Conservation (phyloP, 2,113 vertebrate genomes). For the Capreolus pygargus region DNA sequence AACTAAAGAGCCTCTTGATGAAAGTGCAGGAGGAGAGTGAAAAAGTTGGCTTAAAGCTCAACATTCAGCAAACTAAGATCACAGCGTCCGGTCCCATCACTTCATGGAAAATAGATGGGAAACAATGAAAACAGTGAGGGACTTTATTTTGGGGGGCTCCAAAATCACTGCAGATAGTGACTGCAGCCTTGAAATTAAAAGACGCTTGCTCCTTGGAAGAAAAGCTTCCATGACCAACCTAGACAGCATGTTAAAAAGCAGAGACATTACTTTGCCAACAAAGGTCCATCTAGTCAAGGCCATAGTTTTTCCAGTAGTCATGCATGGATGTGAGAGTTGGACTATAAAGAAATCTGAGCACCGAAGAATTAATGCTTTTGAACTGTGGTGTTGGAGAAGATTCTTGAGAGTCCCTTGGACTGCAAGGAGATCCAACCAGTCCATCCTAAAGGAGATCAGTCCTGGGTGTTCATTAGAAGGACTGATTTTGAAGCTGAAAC, state of each 20-base stretch:
- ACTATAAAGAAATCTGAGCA: not conserved
- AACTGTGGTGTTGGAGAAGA: not conserved
- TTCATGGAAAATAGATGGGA: not conserved
- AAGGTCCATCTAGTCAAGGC: not conserved
- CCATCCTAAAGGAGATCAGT: not conserved
- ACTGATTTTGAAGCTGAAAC: not conserved
- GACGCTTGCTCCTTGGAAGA: not conserved
- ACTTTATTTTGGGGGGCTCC: not conserved
- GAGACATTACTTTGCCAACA: not conserved
- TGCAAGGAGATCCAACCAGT: not conserved
- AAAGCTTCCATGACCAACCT: not conserved
- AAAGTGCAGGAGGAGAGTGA: not conserved
- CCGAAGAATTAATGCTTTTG: not conserved
- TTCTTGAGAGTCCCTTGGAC: not conserved
- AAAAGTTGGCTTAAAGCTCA: not conserved
- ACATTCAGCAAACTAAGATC: not conserved
- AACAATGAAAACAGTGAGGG: not conserved
- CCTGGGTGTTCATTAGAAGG: not conserved
- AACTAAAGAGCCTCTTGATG: not conserved
- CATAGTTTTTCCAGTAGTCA: not conserved
- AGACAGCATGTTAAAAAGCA: not conserved
- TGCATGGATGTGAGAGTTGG: not conserved
- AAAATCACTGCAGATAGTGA: not conserved
- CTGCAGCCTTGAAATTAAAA: not conserved
- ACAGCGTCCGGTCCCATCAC: not conserved